Base-by-base conservation (phyloP, 2,888 invertebrate species). In the Heliconius ismenius region DNA sequence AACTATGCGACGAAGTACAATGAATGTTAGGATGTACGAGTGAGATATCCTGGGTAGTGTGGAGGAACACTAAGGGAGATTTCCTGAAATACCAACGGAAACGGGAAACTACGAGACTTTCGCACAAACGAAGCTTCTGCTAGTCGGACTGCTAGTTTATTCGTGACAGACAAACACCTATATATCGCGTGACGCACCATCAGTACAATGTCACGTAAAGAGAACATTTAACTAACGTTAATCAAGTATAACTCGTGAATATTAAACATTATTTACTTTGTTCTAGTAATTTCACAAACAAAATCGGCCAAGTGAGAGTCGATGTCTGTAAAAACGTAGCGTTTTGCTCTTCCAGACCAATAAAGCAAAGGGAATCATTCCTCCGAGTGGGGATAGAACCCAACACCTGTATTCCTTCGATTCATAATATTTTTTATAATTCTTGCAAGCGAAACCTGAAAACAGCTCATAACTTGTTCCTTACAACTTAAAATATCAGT, bases 121-220 rank as follows among this genome's bases (percentile, higher is more conserved):
- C 49, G 49, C 18, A 49, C 18, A 49, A 49, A 49, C 49, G 21
- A 49, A 21, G 21, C 18, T 49, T 49, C 6, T 39, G 39, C 39
- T 39, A 39, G 49, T 2, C 2, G 7, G 21, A 49, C 49, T 49
- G 21, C 7, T 49, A 49, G 18, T 21, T 49, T 49, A 49, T 32
- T 58, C 18, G 4, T 15, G 11, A 62, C 24, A 18, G 15, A 6
- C 36, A 65, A 24, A 62, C 43, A 69, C 28, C 28, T 28, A 69
- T 62, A 69, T 49, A 62, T 75, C 75, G 75, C 75, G 75, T 75
- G 75, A 65, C 49, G n/a, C 60, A 62, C 60, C 60, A 62, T 49
- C 62, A 32, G 36, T 11, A 60, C 69, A 62, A 75, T 75, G 60
- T 58, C 75, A 69, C 75, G 69, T 69, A 36, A 67, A 69, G 24